Evolutionary conservation across 2,797 vertebrate genomes (phyloP).

Genomic region (Myotis pilosus): DNA sequence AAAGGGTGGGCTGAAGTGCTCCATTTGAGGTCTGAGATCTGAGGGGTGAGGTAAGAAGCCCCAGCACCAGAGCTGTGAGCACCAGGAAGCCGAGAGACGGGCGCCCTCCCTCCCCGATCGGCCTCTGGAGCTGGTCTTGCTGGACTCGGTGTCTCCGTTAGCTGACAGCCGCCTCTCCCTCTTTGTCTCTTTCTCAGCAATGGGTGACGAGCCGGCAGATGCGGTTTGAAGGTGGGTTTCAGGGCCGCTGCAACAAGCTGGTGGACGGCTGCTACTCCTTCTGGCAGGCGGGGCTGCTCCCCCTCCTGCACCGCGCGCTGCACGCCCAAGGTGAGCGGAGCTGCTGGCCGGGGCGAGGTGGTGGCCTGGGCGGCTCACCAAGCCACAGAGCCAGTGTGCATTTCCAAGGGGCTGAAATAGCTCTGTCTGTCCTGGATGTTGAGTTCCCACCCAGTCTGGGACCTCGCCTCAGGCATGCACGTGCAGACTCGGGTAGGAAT

Average conservation of each 20-base stretch:
- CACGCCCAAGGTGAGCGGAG: slow-evolving; percentile 88
- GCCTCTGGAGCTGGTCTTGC: neutral
- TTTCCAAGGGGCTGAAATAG: neutral
- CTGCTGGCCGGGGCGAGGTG: fast-evolving
- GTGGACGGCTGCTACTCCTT: slow-evolving; percentile 99
- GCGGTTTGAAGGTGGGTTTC: slow-evolving; percentile 97
- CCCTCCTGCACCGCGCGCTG: slow-evolving; percentile 93
- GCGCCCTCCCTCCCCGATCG: neutral
- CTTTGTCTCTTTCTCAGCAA: slow-evolving; percentile 80
- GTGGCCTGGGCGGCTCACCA: neutral
- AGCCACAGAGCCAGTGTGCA: neutral
- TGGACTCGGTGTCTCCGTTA: neutral
- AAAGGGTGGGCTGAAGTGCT: neutral
- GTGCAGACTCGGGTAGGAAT: neutral
- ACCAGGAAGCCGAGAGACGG: neutral
- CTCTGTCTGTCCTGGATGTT: neutral
- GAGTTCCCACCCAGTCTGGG: neutral
- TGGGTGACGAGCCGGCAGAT: slow-evolving; percentile 97
- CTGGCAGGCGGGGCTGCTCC: slow-evolving; percentile 96
- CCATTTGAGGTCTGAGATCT: neutral
- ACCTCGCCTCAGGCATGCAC: too few species aligned
- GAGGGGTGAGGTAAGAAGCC: neutral
- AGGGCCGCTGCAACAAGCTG: slow-evolving; percentile 97
- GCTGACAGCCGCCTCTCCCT: neutral
- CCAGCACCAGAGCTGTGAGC: neutral